phyloP scores from a whole-genome alignment of 2,797 vertebrate species.

The Mionectes olivaceus region DNA sequence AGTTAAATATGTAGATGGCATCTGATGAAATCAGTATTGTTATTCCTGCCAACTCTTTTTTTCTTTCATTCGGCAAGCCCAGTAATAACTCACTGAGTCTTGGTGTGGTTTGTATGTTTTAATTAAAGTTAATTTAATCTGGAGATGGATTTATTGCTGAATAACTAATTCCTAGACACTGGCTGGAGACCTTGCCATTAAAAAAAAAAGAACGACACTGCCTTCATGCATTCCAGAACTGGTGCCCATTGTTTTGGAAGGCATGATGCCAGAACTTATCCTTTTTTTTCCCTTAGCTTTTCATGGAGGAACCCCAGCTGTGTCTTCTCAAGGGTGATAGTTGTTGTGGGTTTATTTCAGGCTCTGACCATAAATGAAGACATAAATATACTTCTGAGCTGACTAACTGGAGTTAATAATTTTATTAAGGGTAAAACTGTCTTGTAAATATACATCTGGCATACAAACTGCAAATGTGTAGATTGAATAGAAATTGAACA shows the following conservation, averaged over 20 bases:
- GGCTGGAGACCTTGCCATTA: conserved; percentile 2
- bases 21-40: conserved; percentile 48
- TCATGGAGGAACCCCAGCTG: conserved; percentile 1
- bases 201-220: conserved; percentile 7
- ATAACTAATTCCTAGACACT: conserved; percentile 26
- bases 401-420: conserved; percentile 49
- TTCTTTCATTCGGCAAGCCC: neutral
- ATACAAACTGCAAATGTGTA: conserved; percentile 1
- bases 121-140: conserved; percentile 63
- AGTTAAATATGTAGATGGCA: conserved; percentile 38
- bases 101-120: conserved; percentile 34
- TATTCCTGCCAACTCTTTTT: conserved; percentile 23
- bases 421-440: conserved; percentile 27
- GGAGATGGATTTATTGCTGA: conserved; percentile 41
- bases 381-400: neutral
- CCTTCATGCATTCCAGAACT: conserved; percentile 34
- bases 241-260: conserved; percentile 54
- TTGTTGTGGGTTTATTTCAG: neutral
- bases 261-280: conserved; percentile 19
- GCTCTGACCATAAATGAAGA: neutral
- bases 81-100: neutral
- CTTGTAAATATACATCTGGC: conserved; percentile 47
- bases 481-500: conserved; percentile 9
- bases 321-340: conserved; percentile 18
- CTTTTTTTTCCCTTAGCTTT: neutral